phyloP scores from a whole-genome alignment of 2,113 vertebrate species.

The Theropithecus gelada region DNA sequence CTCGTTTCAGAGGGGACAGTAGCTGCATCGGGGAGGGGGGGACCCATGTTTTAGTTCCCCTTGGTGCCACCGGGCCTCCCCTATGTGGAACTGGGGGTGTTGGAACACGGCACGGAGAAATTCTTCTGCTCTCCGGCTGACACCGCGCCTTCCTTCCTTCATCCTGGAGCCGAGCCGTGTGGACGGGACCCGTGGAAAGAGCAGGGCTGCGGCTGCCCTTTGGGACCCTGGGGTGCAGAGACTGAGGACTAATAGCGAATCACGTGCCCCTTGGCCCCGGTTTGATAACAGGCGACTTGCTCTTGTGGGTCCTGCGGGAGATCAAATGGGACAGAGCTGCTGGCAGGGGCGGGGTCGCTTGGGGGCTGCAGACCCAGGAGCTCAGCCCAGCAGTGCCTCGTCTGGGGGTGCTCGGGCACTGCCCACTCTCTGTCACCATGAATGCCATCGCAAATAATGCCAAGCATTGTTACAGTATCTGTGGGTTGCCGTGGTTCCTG shows the following conservation, averaged over 20 bases:
- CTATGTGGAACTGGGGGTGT: no score
- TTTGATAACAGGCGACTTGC: background rate
- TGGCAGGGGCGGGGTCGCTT: rapidly evolving
- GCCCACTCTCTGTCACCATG: rapidly evolving
- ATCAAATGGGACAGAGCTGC: background rate
- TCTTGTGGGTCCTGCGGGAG: background rate
- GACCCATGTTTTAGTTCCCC: no score
- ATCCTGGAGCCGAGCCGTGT: rapidly evolving
- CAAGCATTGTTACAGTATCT: rapidly evolving
- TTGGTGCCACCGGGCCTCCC: no score
- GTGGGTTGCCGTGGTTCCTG: rapidly evolving
- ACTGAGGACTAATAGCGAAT: background rate
- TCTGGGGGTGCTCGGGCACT: rapidly evolving
- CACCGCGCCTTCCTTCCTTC: rapidly evolving
- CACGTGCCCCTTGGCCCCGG: background rate
- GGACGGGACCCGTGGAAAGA: background rate
- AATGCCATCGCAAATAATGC: rapidly evolving
- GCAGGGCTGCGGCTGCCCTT: background rate
- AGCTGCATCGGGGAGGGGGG: background rate
- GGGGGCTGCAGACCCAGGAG: background rate
- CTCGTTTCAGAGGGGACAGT: rapidly evolving
- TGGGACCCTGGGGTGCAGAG: background rate
- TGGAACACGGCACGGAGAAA: rapidly evolving
- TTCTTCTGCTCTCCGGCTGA: rapidly evolving
- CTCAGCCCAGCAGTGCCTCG: rapidly evolving